Evolutionary conservation across 1,140 invertebrate species (phyloP).

Genomic region (Aphis craccivora): DNA sequence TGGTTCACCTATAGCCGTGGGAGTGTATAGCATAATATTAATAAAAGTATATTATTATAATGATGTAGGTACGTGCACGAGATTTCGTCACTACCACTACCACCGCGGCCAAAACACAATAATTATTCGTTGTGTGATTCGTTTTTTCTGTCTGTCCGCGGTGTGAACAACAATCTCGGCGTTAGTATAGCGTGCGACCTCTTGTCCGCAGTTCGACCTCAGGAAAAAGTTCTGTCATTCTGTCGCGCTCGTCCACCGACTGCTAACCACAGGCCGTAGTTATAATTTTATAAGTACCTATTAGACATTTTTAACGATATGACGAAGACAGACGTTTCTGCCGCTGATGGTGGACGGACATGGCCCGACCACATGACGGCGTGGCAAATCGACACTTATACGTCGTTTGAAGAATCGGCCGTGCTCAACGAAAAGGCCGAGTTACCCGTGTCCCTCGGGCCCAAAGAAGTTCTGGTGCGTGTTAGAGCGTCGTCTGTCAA

Average conservation of each 20-base stretch:
- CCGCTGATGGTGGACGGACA: background rate
- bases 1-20: background rate
- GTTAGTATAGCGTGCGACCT: background rate
- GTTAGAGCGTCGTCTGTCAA: conserved; percentile 87
- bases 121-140: background rate
- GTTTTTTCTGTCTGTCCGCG: background rate
- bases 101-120: background rate
- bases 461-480: conserved; percentile 80
- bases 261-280: background rate
- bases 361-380: conserved; percentile 68
- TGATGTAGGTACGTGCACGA: background rate
- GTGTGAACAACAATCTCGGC: background rate
- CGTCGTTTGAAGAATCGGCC: conserved; percentile 70
- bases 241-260: background rate
- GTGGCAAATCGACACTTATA: conserved; percentile 82
- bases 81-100: background rate
- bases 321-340: background rate
- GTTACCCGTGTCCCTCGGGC: conserved; percentile 73
- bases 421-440: conserved; percentile 69
- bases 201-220: background rate
- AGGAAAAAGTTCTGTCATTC: background rate
- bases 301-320: background rate
- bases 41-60: background rate
- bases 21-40: background rate
- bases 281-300: background rate